Conservation (phyloP, 2,888 invertebrate genomes). For the Sminthurides aquaticus region DNA sequence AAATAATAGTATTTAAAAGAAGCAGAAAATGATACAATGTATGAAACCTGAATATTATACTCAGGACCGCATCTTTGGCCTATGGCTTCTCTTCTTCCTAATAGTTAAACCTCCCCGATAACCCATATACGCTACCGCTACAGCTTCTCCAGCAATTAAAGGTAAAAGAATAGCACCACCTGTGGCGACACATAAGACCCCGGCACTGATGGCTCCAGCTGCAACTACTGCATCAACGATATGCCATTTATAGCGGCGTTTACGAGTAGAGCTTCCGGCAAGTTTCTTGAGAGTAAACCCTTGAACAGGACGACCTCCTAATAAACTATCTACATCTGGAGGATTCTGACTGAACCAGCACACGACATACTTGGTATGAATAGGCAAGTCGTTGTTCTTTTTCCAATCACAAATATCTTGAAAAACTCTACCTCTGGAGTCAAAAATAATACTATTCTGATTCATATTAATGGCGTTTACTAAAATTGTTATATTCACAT, state of each 20-base stretch:
- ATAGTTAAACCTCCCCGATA: conserved; percentile 7
- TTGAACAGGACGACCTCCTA: background rate
- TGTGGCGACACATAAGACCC: background rate
- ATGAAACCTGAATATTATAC: background rate
- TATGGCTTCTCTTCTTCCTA: background rate
- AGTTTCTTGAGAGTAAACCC: background rate
- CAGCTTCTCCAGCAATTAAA: conserved; percentile 9
- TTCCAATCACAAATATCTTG: conserved; percentile 15
- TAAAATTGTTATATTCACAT: background rate
- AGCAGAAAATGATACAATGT: background rate
- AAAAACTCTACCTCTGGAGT: conserved; percentile 12
- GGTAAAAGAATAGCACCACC: conserved; percentile 1
- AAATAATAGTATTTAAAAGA: too few species aligned
- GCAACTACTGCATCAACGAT: conserved; percentile 6
- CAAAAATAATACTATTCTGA: background rate
- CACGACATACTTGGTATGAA: background rate
- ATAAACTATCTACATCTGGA: background rate
- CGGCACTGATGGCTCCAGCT: conserved; percentile 10
- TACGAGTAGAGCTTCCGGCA: background rate
- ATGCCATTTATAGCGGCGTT: background rate
- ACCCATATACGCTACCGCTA: conserved; percentile 14
- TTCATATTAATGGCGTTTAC: conserved; percentile 7
- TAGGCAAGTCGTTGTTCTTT: conserved; percentile 10
- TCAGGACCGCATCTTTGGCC: conserved; percentile 5
- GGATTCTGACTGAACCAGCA: background rate